Evolutionary conservation across 64 coral and sea anemone species (phyloP).

Genomic region (Cladopsammia gracilis): DNA sequence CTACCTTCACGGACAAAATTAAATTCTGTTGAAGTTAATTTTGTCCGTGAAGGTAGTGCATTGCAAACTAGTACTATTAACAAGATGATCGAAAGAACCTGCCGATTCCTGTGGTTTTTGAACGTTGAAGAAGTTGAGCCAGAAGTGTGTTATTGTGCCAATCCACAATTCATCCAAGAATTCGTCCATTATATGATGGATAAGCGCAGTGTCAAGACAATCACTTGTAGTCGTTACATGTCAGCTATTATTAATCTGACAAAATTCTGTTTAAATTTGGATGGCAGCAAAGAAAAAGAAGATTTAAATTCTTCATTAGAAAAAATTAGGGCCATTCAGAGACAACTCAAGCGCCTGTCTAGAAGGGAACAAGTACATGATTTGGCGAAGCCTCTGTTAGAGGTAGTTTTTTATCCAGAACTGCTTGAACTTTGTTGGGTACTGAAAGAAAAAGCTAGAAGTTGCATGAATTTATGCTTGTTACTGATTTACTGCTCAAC

Average conservation of each 20-base stretch:
- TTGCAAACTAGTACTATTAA: neutral
- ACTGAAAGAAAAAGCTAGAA: neutral
- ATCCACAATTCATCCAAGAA: neutral
- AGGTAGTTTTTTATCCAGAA: neutral
- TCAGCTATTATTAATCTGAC: neutral
- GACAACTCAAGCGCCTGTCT: neutral
- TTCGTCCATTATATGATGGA: constrained; percentile 6
- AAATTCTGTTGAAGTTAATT: no score
- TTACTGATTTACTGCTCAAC: neutral
- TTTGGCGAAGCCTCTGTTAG: neutral
- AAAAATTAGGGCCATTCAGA: neutral
- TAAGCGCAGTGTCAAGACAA: neutral
- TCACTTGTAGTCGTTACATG: neutral
- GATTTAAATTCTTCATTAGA: neutral
- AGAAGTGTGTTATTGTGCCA: neutral
- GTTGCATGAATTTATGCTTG: neutral
- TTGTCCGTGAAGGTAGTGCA: neutral
- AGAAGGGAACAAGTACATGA: neutral
- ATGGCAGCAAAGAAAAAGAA: neutral
- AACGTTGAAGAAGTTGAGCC: neutral
- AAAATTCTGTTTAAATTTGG: neutral
- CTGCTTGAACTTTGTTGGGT: neutral
- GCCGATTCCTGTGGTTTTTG: neutral
- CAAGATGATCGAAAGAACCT: neutral
- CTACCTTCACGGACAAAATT: no score